A percentile compares a stretch with the other conserved stretches of the same genome.
These are phyloP conservation scores for Fukomys damarensis DNA, from an alignment of 2,113 vertebrate genomes.

Conservation along the genomic window DNA sequence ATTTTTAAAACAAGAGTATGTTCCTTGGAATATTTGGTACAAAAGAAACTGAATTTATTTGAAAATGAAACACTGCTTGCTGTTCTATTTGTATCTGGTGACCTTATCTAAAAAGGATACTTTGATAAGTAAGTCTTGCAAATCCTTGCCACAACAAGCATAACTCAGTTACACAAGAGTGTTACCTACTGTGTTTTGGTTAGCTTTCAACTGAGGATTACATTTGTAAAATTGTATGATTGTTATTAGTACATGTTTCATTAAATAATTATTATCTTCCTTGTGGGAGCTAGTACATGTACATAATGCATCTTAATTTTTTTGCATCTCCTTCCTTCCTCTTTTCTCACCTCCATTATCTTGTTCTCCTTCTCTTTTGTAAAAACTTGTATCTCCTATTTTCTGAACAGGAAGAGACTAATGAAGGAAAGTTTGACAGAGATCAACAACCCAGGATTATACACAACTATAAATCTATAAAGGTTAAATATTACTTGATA, in stretches of 20 bases:
- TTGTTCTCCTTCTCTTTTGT: not conserved
- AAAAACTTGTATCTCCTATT: not conserved
- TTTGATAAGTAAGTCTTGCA: slow-evolving; percentile 7
- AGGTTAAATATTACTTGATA: not conserved
- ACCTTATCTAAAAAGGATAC: not conserved
- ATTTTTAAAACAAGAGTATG: not conserved
- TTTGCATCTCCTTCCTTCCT: not conserved
- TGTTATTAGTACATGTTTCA: not conserved
- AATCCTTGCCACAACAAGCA: slow-evolving; percentile 2
- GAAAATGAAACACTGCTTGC: not conserved
- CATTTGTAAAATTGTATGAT: not conserved
- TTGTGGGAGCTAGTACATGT: not conserved
- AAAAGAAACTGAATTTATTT: slow-evolving; percentile 1
- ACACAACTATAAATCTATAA: slow-evolving; percentile 21
- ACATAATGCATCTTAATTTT: not conserved
- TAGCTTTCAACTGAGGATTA: slow-evolving; percentile 32
- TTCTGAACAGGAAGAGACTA: slow-evolving; percentile 14
- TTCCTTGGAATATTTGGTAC: not conserved
- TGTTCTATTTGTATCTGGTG: slow-evolving; percentile 1
- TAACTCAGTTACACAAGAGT: not conserved
- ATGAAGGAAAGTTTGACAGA: slow-evolving; percentile 42
- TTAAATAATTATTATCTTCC: not conserved
- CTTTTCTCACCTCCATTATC: not conserved
- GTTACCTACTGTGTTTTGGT: not conserved
- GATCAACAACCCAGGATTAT: not conserved